Percentiles rank a stretch among this genome's conserved stretches.
These are phyloP conservation scores for Agonum fuliginosum DNA, from an alignment of 2,888 invertebrate genomes.

Conservation along the genomic window DNA sequence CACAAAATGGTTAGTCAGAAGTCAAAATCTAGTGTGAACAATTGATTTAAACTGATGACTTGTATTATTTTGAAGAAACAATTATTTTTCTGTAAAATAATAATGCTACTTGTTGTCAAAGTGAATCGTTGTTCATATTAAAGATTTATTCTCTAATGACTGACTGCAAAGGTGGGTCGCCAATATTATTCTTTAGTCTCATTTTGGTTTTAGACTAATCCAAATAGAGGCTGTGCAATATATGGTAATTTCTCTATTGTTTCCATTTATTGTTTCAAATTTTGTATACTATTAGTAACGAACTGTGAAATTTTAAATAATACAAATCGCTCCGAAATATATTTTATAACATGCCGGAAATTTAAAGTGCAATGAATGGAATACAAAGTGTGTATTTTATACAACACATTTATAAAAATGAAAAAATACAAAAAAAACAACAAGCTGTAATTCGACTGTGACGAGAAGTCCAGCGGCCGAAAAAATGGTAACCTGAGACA, in stretches of 20 bases:
- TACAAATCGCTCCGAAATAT: constrained; percentile 56
- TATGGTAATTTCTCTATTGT: constrained; percentile 41
- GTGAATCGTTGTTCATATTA: too few relatives aligned
- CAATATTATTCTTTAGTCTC: too few relatives aligned
- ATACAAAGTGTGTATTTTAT: constrained; percentile 54
- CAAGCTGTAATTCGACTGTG: constrained; percentile 59
- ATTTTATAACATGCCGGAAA: constrained; percentile 55
- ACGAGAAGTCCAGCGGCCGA: constrained; percentile 59
- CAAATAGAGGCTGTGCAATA: constrained; percentile 59
- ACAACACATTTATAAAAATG: constrained; percentile 50
- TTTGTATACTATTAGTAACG: constrained; percentile 13
- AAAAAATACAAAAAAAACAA: constrained; percentile 51
- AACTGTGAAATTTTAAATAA: constrained; percentile 28
- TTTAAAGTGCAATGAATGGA: constrained; percentile 58
- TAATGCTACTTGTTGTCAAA: too few relatives aligned
- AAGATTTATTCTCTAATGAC: too few relatives aligned
- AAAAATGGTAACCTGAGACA: constrained; percentile 62
- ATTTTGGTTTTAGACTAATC: constrained; percentile 50
- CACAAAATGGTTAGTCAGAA: too few relatives aligned
- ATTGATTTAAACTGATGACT: too few relatives aligned
- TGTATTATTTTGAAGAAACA: too few relatives aligned
- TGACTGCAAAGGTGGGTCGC: constrained; percentile 35
- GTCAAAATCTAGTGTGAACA: too few relatives aligned
- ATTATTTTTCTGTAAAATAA: too few relatives aligned
- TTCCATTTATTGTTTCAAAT: constrained; percentile 49